Conservation (phyloP, 1,140 invertebrate species). For the Micrasema minimum region DNA sequence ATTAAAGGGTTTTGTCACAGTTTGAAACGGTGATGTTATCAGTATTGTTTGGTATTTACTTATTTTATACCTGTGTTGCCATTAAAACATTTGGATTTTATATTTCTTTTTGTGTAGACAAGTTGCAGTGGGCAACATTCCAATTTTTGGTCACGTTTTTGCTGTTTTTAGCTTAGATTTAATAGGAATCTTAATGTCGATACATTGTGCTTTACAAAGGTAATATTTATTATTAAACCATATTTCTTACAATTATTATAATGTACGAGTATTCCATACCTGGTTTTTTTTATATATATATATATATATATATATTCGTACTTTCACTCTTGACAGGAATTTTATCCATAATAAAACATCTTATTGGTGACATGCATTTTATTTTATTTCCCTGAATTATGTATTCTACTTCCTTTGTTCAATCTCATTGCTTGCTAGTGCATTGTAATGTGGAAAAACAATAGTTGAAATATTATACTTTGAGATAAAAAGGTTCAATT, state of each 20-base stretch:
- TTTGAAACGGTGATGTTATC: no score
- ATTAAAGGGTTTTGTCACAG: no score
- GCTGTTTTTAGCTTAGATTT: slow-evolving; percentile 50
- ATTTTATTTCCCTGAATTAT: no score
- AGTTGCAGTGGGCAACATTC: slow-evolving; percentile 51
- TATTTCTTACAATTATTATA: slow-evolving; percentile 45
- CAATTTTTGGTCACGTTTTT: slow-evolving; percentile 51
- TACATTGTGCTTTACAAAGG: slow-evolving; percentile 49
- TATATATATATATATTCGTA: slow-evolving; percentile 48
- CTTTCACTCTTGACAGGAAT: slow-evolving; percentile 49
- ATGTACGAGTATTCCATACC: slow-evolving; percentile 42
- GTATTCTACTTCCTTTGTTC: no score
- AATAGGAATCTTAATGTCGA: slow-evolving; percentile 51
- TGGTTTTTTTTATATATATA: slow-evolving; percentile 50
- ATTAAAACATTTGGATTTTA: slow-evolving; percentile 24
- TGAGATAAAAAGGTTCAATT: no score
- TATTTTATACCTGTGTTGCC: slow-evolving; percentile 50
- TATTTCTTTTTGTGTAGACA: slow-evolving; percentile 42
- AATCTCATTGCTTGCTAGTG: no score
- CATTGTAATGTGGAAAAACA: no score
- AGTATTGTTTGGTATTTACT: no score
- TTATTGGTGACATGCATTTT: no score
- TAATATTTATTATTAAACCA: slow-evolving; percentile 44
- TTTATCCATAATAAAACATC: slow-evolving; percentile 48
- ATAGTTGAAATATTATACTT: no score